Evolutionary conservation across 2,888 invertebrate genomes (phyloP).

Genomic region (Cordilura impudica): DNA sequence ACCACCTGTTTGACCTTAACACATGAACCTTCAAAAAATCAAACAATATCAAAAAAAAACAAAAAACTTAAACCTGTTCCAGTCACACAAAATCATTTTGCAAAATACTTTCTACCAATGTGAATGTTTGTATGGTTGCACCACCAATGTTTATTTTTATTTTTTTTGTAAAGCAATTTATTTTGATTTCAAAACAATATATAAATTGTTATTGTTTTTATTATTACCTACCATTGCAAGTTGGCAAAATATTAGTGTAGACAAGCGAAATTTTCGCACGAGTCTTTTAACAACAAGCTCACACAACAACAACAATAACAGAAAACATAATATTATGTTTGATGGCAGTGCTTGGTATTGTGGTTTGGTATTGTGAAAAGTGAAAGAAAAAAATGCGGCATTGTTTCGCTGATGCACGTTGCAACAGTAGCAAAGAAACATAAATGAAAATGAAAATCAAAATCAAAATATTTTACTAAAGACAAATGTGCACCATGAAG

Average conservation of each 20-base stretch:
- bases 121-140: slow-evolving; percentile 7
- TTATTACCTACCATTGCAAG: background rate
- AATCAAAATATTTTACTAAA: too few relatives aligned
- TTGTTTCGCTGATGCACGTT: slow-evolving; percentile 38
- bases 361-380: slow-evolving; percentile 35
- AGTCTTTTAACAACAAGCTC: background rate
- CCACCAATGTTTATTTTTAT: slow-evolving; percentile 2
- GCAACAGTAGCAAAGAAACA: background rate
- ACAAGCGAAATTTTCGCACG: slow-evolving; percentile 18
- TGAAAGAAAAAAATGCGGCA: slow-evolving; percentile 58
- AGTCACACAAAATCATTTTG: background rate
- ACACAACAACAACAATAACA: background rate
- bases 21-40: slow-evolving; percentile 48
- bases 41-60: too few relatives aligned
- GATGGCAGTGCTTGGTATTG: slow-evolving; percentile 1
- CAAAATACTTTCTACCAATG: slow-evolving; percentile 42
- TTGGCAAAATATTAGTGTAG: slow-evolving; percentile 6
- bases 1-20: slow-evolving; percentile 57
- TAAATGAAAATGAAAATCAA: background rate
- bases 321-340: slow-evolving; percentile 19
- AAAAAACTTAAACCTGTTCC: slow-evolving; percentile 40
- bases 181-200: background rate
- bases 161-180: background rate
- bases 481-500: background rate
- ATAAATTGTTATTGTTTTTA: background rate